phyloP scores from a whole-genome alignment of 1,140 invertebrate species.

The Nephila pilipes region DNA sequence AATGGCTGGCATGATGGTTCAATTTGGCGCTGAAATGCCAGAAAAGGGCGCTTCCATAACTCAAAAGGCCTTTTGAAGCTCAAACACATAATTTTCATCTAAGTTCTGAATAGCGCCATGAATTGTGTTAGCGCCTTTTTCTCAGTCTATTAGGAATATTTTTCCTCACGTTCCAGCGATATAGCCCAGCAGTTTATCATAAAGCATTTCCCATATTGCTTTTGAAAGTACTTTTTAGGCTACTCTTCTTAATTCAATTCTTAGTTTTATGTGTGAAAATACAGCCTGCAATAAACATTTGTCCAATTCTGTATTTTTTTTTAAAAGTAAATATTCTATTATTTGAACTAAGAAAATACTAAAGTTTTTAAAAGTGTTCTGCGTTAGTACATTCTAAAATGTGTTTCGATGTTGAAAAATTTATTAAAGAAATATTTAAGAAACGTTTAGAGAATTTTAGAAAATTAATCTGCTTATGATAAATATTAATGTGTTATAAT shows the following conservation, averaged over 20 bases:
- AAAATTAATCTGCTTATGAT: too few species aligned
- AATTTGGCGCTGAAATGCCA: slow-evolving; percentile 30
- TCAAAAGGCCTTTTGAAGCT: slow-evolving; percentile 22
- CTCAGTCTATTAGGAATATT: slow-evolving; percentile 29
- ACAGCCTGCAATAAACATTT: too few species aligned
- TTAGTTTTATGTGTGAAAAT: neutral
- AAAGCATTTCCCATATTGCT: neutral
- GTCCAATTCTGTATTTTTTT: too few species aligned
- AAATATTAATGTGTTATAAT: too few species aligned
- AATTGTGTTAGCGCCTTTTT: slow-evolving; percentile 11
- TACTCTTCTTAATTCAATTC: neutral
- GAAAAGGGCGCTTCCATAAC: slow-evolving; percentile 14
- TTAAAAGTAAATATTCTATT: too few species aligned
- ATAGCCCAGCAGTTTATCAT: slow-evolving; percentile 22
- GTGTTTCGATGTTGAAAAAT: too few species aligned
- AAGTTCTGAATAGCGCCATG: slow-evolving; percentile 24
- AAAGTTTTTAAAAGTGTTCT: too few species aligned
- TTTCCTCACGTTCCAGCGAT: slow-evolving; percentile 17
- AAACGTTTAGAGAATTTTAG: too few species aligned
- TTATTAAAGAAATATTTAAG: too few species aligned
- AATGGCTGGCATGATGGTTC: slow-evolving; percentile 57
- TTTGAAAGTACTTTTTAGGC: neutral
- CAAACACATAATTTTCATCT: slow-evolving; percentile 33
- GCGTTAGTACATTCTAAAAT: too few species aligned
- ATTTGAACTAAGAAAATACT: too few species aligned